Percentiles rank a stretch among this genome's conserved stretches.
phyloP scores from a whole-genome alignment of 2,113 vertebrate genomes.

The Nycticebus coucang region DNA sequence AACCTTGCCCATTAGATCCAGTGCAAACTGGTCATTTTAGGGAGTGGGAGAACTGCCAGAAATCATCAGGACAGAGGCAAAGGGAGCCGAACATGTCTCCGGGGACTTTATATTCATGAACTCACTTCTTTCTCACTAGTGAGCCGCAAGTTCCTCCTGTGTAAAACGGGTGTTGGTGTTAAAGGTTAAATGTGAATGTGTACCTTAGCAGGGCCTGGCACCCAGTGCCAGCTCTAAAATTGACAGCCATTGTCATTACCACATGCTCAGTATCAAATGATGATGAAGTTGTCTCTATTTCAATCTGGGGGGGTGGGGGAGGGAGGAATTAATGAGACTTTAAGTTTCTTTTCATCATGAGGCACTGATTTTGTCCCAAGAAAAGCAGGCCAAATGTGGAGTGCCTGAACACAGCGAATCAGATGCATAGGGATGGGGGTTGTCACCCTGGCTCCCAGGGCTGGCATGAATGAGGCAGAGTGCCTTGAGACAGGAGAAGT shows the following conservation, averaged over 20 bases:
- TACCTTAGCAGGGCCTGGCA: neutral
- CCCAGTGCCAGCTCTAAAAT: neutral
- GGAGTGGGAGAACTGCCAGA: neutral
- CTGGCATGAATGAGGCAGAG: neutral
- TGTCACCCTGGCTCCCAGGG: neutral
- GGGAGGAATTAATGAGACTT: no score
- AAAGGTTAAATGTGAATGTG: neutral
- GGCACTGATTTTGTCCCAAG: neutral
- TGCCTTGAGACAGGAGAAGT: neutral
- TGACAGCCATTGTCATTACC: neutral
- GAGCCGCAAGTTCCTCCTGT: neutral
- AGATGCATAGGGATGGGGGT: neutral
- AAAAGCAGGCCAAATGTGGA: slow-evolving; percentile 3
- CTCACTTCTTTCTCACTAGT: neutral
- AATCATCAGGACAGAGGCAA: neutral
- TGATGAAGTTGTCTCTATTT: neutral
- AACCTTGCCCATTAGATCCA: neutral
- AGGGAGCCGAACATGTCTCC: neutral
- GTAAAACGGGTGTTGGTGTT: neutral
- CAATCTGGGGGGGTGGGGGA: neutral
- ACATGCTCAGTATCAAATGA: neutral
- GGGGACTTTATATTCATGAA: neutral
- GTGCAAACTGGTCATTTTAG: neutral
- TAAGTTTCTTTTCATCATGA: neutral
- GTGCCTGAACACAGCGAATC: neutral